Base-by-base conservation (phyloP, 2,888 invertebrate genomes). In the Sminthurides aquaticus region DNA sequence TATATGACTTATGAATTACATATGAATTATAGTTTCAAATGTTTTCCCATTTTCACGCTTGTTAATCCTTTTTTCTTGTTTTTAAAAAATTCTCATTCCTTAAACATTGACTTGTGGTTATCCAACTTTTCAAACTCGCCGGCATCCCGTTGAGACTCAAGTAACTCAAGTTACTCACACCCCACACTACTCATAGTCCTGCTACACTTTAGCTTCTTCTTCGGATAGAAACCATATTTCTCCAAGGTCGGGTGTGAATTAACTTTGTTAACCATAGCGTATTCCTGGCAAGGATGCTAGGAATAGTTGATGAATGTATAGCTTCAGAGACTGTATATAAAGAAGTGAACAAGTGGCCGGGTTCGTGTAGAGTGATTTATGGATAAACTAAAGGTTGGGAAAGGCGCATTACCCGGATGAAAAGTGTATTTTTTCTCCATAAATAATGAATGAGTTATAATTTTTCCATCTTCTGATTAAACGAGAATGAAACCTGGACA, bases 391-490 rank as follows among this genome's bases (percentile, higher is more conserved):
- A 74, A 70, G 67, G 72, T 62, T 65, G 11, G 68, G n/a, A n/a
- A n/a, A n/a, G n/a, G 69, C 66, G 62, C 56, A 34, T 34, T 34
- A 34, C 43, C 43, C 8, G 43, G 43, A 34, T 34, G 43, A 34
- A 34, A 34, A 34, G 43, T 34, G 43, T 15, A 15, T 15, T 67
- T 68, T 67, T 70, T 66, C 57, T 66, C 66, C 67, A 69, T 71
- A 73, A 73, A 73, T 73, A 73, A 71, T 71, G 70, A 73, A 71
- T 70, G 70, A 73, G 71, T 70, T 72, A 70, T 67, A 60, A 59
- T 62, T 60, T 49, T 60, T 60, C 49, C 60, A 49, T 60, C 60
- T 60, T 60, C n/a, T 49, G 43, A 34, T 34, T 34, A 34, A 34
- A 34, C 26, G 3, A 25, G 11, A 24, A 26, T 22, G 55, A 55